These are phyloP conservation scores for Urocyon cinereoargenteus DNA, from an alignment of 2,797 vertebrate species.

Conservation along the genomic window DNA sequence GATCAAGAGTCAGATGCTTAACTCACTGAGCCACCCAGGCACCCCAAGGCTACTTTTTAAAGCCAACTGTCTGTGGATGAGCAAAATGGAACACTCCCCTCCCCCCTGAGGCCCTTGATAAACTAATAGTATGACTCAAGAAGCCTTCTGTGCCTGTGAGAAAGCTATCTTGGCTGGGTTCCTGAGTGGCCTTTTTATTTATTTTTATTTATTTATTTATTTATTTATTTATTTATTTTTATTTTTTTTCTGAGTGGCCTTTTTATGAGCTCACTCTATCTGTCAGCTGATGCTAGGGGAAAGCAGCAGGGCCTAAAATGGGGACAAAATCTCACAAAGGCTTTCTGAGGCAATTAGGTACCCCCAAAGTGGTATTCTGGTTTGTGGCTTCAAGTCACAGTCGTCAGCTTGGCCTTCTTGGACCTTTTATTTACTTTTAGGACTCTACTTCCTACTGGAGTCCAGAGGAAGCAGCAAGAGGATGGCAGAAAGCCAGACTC, in stretches of 20 bases:
- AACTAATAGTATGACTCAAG: background rate
- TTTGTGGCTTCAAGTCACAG: slow-evolving; percentile 63
- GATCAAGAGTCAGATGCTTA: background rate
- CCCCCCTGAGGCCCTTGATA: background rate
- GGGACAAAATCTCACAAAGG: slow-evolving; percentile 55
- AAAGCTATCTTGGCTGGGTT: slow-evolving; percentile 29
- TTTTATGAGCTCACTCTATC: slow-evolving; percentile 40
- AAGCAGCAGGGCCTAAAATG: slow-evolving; percentile 55
- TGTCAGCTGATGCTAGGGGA: slow-evolving; percentile 32
- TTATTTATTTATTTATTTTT: no score
- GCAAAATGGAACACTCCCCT: background rate
- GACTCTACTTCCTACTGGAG: slow-evolving; percentile 72
- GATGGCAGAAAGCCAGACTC: slow-evolving; percentile 78
- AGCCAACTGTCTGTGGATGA: background rate
- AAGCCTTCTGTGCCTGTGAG: slow-evolving; percentile 18
- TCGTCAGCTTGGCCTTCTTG: slow-evolving; percentile 56
- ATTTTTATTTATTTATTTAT: no score
- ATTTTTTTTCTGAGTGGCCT: background rate
- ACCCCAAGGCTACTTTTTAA: slow-evolving; percentile 44
- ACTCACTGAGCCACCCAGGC: background rate
- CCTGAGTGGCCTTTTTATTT: slow-evolving; percentile 39
- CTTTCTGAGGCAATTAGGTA: slow-evolving; percentile 68
- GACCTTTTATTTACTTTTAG: slow-evolving; percentile 75
- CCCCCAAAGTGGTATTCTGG: slow-evolving; percentile 56
- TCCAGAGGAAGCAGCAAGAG: slow-evolving; percentile 73